Evolutionary conservation across 1,140 invertebrate genomes (phyloP).

Genomic region (Campoletis sonorensis): DNA sequence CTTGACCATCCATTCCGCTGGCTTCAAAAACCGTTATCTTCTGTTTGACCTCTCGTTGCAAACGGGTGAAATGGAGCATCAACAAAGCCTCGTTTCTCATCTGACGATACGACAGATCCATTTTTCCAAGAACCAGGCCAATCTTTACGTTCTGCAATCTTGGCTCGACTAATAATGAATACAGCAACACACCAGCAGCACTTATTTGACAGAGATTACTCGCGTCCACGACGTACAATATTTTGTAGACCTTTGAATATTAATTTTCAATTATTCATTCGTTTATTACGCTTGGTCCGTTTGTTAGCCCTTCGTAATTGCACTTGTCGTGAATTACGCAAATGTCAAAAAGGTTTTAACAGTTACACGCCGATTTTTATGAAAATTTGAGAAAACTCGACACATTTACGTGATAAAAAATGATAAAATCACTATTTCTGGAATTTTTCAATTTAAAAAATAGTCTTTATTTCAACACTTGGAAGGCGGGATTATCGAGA

Average conservation of each 20-base stretch:
- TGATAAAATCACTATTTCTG: too few species aligned
- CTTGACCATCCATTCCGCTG: constrained; percentile 83
- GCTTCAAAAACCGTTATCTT: constrained; percentile 83
- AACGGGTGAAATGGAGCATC: constrained; percentile 84
- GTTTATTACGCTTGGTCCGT: not conserved
- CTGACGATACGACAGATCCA: constrained; percentile 88
- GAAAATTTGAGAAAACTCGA: too few species aligned
- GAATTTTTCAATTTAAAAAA: too few species aligned
- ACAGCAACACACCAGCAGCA: constrained; percentile 85
- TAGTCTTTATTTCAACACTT: too few species aligned
- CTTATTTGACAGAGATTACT: constrained; percentile 90
- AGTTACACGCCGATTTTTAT: too few species aligned
- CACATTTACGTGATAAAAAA: too few species aligned
- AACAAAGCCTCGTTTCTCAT: constrained; percentile 89
- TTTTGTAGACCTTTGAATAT: constrained; percentile 73
- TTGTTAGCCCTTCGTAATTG: not conserved
- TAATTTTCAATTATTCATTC: constrained; percentile 15
- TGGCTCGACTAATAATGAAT: constrained; percentile 85
- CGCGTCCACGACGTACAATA: constrained; percentile 87
- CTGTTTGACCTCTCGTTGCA: constrained; percentile 81
- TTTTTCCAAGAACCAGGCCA: constrained; percentile 86
- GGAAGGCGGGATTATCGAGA: too few species aligned
- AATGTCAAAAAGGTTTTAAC: too few species aligned
- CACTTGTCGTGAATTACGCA: too few species aligned
- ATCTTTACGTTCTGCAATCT: constrained; percentile 81